These are phyloP conservation scores for Drosophila setifemur DNA, from an alignment of 1,140 invertebrate genomes.

Conservation along the genomic window DNA sequence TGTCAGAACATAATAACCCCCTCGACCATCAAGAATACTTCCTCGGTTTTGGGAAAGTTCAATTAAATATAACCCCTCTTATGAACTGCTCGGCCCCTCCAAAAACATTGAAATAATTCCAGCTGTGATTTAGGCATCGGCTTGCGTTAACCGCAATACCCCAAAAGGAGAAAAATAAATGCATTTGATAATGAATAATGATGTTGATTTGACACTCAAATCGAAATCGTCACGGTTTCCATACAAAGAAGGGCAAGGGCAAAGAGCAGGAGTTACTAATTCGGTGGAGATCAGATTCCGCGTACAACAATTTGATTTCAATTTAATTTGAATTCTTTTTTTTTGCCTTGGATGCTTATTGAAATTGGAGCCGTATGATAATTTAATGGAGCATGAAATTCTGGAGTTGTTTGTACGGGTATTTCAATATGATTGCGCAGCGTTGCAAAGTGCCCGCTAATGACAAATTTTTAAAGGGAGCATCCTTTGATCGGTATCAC, in stretches of 20 bases:
- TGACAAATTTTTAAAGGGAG: slow-evolving; percentile 33
- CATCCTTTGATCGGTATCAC: slow-evolving; percentile 25
- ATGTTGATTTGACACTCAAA: slow-evolving; percentile 77
- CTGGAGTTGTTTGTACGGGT: slow-evolving; percentile 16
- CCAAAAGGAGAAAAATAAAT: slow-evolving; percentile 45
- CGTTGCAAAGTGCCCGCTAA: slow-evolving; percentile 58
- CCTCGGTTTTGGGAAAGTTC: slow-evolving; percentile 58
- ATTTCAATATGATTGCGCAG: slow-evolving; percentile 39
- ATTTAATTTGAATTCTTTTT: slow-evolving; percentile 72
- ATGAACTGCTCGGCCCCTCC: slow-evolving; percentile 4
- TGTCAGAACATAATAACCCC: slow-evolving; percentile 76
- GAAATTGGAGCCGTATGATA: slow-evolving; percentile 43
- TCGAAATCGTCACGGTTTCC: slow-evolving; percentile 71
- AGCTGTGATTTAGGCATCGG: slow-evolving; percentile 63
- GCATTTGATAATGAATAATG: slow-evolving; percentile 81
- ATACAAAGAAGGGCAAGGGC: neutral
- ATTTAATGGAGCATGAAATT: slow-evolving; percentile 78
- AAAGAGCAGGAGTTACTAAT: slow-evolving; percentile 38
- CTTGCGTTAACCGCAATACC: slow-evolving; percentile 57
- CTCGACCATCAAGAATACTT: slow-evolving; percentile 8
- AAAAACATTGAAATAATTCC: slow-evolving; percentile 16
- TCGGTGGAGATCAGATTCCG: slow-evolving; percentile 30
- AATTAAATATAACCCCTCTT: slow-evolving; percentile 61
- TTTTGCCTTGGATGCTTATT: neutral
- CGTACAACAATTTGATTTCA: slow-evolving; percentile 48